Base-by-base conservation (phyloP, 2,797 vertebrate genomes). In the Crenuchus spilurus region DNA sequence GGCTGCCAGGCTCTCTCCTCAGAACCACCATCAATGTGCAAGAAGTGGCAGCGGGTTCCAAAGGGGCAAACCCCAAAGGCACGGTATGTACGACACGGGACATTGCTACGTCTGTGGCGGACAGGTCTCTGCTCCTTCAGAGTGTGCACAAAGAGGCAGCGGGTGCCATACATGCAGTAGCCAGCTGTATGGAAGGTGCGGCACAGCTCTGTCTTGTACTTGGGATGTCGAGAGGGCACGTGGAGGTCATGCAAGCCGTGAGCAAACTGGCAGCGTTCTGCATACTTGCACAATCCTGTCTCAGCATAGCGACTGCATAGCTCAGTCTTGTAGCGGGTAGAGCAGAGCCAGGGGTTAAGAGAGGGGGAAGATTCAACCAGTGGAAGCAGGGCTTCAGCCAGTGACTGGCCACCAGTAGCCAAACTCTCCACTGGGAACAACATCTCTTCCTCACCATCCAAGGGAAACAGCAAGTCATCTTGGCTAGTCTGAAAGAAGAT, bases 291-390 rank as follows among this genome's bases (percentile, higher is more conserved):
- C 41, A 77, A 72, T 0, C 91, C 92, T 0, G 80, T 77, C 1
- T 87, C 61, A 0, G 92, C 87, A 72, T 94, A 94, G 75, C 83
- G 90, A 77, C 87, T 92, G 80, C 93, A 94, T 46, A 94, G 89
- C 80, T 93, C 92, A 0, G 92, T 94, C 88, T 94, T 94, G 82
- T 94, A 94, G 76, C 93, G 92, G 16, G 92, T 92, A 74, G 91
- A 94, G 80, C 85, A 93, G 66, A 91, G 84, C 87, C 87, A 91
- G 4, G 90, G 87, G 11, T 82, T 68, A 4, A 77, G 80, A 0
- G 85, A 58, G 0, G 85, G 44, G 0, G 78, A 76, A 3, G 87
- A 70, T 18, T 90, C 89, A 0, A 84, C 88, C 11, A 90, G 68
- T 0, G 92, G 93, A 5, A 92, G 87, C 42, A 93, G 78, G 2